phyloP scores from a whole-genome alignment of 2,888 invertebrate species.

The Ceramica pisi region DNA sequence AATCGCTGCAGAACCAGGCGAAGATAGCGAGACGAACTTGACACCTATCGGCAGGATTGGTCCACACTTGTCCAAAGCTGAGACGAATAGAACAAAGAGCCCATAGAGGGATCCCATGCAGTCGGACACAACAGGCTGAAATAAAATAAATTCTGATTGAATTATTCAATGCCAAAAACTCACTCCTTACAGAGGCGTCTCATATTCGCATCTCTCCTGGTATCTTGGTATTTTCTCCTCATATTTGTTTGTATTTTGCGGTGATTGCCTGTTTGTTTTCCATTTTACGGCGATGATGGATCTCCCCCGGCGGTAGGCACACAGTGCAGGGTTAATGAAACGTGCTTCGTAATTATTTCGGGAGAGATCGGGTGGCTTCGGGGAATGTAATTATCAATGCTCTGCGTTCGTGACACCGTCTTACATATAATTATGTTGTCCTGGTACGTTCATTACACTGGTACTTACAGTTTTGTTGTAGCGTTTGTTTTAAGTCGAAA shows the following conservation, averaged over 20 bases:
- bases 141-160: no score
- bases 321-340: conserved; percentile 23
- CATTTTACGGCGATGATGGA: conserved; percentile 35
- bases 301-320: conserved; percentile 4
- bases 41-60: no score
- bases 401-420: conserved; percentile 1
- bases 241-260: conserved; percentile 29
- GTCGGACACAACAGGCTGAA: no score
- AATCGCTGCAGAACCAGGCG: no score
- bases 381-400: conserved; percentile 40
- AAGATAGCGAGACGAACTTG: no score
- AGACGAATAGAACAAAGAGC: no score
- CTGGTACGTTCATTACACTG: conserved; percentile 3
- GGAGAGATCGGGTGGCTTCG: conserved; percentile 14
- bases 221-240: conserved; percentile 3
- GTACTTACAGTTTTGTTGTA: not conserved
- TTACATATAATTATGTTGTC: conserved; percentile 9
- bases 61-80: no score
- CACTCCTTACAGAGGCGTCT: no score
- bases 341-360: conserved; percentile 41
- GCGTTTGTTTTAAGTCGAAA: not conserved
- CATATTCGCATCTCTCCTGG: no score
- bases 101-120: no score
- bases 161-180: no score
- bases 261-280: conserved; percentile 47